These are phyloP conservation scores for Brenthis hecate DNA, from an alignment of 2,888 invertebrate genomes.

Conservation along the genomic window DNA sequence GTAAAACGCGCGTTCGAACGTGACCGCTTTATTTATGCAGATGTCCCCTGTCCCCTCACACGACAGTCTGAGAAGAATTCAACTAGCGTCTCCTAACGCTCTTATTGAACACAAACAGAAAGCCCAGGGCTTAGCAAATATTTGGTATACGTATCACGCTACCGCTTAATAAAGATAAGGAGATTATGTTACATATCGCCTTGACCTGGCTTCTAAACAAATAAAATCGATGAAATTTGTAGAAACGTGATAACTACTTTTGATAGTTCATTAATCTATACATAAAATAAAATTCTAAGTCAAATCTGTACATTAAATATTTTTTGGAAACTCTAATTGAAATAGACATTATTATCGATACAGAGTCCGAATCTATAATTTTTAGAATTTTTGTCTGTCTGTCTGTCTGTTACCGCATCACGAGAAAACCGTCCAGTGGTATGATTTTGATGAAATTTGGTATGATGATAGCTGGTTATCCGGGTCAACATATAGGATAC, in stretches of 20 bases:
- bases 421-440: no score
- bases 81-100: conserved; percentile 57
- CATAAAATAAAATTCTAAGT: no score
- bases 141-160: conserved; percentile 50
- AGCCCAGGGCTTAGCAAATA: conserved; percentile 53
- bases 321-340: no score
- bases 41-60: conserved; percentile 52
- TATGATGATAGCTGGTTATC: no score
- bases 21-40: conserved; percentile 79
- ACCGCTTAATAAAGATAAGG: conserved; percentile 57
- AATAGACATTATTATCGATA: no score
- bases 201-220: conserved; percentile 23
- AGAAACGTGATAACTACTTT: background rate
- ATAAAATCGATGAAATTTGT: conserved; percentile 1
- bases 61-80: conserved; percentile 61
- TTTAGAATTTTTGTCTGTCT: no score
- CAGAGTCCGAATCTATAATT: no score
- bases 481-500: no score
- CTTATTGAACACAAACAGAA: conserved; percentile 52
- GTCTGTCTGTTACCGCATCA: no score
- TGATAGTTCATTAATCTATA: no score
- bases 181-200: conserved; percentile 39
- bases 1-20: conserved; percentile 68
- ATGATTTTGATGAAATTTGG: no score
- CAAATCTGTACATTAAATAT: no score